Base-by-base conservation (phyloP, 2,797 vertebrate species). In the Karalla daura region DNA sequence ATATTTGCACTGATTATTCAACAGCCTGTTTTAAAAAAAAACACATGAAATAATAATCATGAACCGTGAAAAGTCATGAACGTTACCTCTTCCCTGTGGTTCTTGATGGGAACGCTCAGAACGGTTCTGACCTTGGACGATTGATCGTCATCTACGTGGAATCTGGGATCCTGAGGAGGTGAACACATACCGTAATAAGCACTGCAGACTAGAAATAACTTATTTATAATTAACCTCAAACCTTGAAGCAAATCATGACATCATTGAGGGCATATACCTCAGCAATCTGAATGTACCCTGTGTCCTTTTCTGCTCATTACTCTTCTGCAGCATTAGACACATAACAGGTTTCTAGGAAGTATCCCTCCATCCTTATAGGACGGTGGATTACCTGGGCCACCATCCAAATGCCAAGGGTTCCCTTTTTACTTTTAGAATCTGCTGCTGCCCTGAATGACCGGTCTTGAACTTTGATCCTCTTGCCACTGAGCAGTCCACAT, bases 11-110 rank as follows among this genome's bases (percentile, higher is more conserved):
- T 14, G 5, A 14, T 18, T 12, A 52, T 32, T 24, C 7, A 39
- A 49, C 4, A 30, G 28, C 5, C 6, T 10, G 3, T 30, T 6
- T 30, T 6, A 6, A 30, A 6, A 30, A 1, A 30, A 30, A 30
- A 30, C 28, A 30, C 2, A 30, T 33, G 14, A 33, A 33, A 14
- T 33, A 33, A 33, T 33, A 10, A 33, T 24, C 3, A 11, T 47
- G 1, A 41, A 17, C n/a, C n/a, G 35, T 18, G 23, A 35, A 49
- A 4, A 4, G 37, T 18, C 4, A 2, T 14, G 17, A 56, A 44
- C 40, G 5, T 91, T 89, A 96, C 96, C 94, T 97, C 94, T 78
- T 93, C 92, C 61, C 94, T 93, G 12, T 95, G 94, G 70, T 96
- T 96, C 85, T 95, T 71, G 43, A 90, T 72, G 28, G 89, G 89